A percentile compares a stretch with the other conserved stretches of the same genome.
Evolutionary conservation across 2,113 vertebrate genomes (phyloP).

Genomic region (Daphoenositta chrysoptera): DNA sequence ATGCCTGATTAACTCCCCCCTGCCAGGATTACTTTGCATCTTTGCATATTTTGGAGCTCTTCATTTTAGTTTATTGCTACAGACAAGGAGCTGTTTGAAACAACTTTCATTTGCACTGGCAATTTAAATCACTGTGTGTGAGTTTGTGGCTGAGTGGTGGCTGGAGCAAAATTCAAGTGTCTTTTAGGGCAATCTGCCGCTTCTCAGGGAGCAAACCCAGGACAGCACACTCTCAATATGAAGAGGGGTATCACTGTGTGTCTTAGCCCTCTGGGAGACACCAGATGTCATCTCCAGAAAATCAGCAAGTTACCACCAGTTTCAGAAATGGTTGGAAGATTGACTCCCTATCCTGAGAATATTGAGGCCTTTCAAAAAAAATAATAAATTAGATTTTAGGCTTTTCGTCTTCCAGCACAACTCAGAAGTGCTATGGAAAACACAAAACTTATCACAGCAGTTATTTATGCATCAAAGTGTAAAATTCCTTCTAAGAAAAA

Average conservation of each 20-base stretch:
- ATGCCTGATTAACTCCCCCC: conserved; percentile 37
- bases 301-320: not conserved
- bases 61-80: not conserved
- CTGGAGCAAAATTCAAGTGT: not conserved
- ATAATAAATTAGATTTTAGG: not conserved
- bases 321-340: not conserved
- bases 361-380: not conserved
- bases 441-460: not conserved
- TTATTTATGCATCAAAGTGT: not conserved
- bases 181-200: not conserved
- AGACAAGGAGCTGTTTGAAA: not conserved
- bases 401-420: not conserved
- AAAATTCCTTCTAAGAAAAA: not conserved
- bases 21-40: conserved; percentile 39
- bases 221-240: not conserved
- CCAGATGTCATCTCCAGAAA: not conserved
- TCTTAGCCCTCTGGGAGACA: not conserved
- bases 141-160: not conserved
- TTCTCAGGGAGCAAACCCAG: not conserved
- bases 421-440: not conserved
- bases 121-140: not conserved
- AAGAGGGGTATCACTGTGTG: not conserved
- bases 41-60: conserved; percentile 30
- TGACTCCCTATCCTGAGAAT: not conserved
- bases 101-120: not conserved